These are phyloP conservation scores for Struthidea cinerea DNA, from an alignment of 2,113 vertebrate species.

Conservation along the genomic window DNA sequence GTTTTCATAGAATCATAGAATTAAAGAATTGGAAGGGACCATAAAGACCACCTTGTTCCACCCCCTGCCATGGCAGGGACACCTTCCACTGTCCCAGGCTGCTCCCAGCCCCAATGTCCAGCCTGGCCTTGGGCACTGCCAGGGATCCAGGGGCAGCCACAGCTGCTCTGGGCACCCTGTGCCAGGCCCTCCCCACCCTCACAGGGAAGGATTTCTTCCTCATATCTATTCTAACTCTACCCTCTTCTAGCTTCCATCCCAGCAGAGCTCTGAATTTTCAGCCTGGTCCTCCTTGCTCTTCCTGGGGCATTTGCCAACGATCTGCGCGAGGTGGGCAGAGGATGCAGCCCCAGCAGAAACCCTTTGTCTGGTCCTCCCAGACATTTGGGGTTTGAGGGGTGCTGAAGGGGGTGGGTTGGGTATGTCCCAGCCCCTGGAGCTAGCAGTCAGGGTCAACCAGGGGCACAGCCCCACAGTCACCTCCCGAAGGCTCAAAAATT, in stretches of 20 bases:
- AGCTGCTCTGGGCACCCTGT: background rate
- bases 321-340: background rate
- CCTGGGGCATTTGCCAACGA: background rate
- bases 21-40: background rate
- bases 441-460: background rate
- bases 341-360: background rate
- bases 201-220: background rate
- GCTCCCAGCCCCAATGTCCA: background rate
- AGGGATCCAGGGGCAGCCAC: background rate
- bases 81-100: fast-evolving
- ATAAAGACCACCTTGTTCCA: background rate
- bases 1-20: background rate
- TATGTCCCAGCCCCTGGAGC: background rate
- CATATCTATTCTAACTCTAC: background rate
- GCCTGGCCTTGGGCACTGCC: background rate
- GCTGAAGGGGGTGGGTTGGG: background rate
- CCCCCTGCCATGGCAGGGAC: background rate
- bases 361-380: background rate
- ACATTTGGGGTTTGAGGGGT: background rate
- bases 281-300: background rate
- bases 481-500: background rate
- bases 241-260: background rate
- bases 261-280: background rate
- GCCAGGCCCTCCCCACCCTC: background rate
- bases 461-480: background rate